Conservation (phyloP, 2,113 vertebrate genomes). For the Cettia cetti region DNA sequence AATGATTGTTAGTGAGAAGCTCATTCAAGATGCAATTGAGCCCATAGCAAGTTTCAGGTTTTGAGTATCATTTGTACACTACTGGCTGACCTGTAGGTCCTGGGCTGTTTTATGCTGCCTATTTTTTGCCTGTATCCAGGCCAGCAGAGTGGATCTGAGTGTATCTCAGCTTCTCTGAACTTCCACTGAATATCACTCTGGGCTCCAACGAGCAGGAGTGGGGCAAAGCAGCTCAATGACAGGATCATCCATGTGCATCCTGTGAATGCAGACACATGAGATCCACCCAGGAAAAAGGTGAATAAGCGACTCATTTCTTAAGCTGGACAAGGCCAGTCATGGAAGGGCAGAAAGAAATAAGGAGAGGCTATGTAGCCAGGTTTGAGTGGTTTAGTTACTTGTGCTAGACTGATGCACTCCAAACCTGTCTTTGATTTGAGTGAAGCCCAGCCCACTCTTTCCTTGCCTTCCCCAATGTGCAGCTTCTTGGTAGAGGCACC, state of each 20-base stretch:
- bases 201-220: not conserved
- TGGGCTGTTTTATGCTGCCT: not conserved
- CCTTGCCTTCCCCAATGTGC: not conserved
- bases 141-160: not conserved
- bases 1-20: not conserved
- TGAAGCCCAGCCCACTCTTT: not conserved
- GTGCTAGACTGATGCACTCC: not conserved
- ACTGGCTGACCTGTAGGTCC: not conserved
- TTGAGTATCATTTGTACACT: not conserved
- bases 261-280: not conserved
- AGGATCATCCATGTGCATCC: not conserved
- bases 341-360: not conserved
- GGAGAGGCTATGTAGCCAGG: not conserved
- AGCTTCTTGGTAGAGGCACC: accelerated
- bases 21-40: not conserved
- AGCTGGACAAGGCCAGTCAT: not conserved
- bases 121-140: not conserved
- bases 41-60: not conserved
- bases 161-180: not conserved
- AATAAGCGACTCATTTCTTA: not conserved
- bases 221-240: not conserved
- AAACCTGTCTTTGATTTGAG: not conserved
- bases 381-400: not conserved
- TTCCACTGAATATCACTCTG: not conserved
- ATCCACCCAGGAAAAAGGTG: not conserved